Evolutionary conservation across 2,888 invertebrate species (phyloP).

Genomic region (Mesochorus sp.): DNA sequence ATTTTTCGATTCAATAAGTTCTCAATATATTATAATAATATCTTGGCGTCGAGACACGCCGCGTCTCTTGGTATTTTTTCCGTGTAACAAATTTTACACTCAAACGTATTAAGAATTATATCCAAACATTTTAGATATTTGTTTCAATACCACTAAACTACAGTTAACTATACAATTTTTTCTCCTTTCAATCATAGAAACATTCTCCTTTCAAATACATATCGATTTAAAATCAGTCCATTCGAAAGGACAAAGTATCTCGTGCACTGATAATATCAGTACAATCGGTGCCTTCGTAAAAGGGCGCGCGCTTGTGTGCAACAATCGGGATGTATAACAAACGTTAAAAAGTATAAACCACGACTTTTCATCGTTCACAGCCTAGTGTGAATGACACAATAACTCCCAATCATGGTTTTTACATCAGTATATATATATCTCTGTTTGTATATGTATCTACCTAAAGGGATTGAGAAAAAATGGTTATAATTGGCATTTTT

Average conservation of each 20-base stretch:
- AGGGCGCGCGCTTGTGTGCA: constrained; percentile 3
- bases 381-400: constrained; percentile 17
- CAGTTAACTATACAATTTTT: no score
- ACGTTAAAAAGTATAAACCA: constrained; percentile 4
- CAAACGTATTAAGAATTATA: no score
- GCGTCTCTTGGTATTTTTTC: no score
- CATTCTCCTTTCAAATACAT: neutral
- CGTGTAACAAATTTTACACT: no score
- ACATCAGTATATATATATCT: constrained; percentile 18
- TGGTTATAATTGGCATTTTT: constrained; percentile 55
- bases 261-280: constrained; percentile 9
- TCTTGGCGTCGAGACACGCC: no score
- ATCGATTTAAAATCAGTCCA: neutral
- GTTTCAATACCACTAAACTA: no score
- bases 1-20: no score
- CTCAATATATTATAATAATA: no score
- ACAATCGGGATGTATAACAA: neutral
- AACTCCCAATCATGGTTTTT: constrained; percentile 12
- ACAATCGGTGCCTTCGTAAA: constrained; percentile 6
- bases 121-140: no score
- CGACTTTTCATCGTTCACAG: constrained; percentile 5
- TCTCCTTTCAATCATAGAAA: no score
- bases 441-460: neutral
- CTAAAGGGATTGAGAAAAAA: neutral
- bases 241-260: neutral